Evolutionary conservation across 2,888 invertebrate genomes (phyloP).

Genomic region (Orgyia antiqua): DNA sequence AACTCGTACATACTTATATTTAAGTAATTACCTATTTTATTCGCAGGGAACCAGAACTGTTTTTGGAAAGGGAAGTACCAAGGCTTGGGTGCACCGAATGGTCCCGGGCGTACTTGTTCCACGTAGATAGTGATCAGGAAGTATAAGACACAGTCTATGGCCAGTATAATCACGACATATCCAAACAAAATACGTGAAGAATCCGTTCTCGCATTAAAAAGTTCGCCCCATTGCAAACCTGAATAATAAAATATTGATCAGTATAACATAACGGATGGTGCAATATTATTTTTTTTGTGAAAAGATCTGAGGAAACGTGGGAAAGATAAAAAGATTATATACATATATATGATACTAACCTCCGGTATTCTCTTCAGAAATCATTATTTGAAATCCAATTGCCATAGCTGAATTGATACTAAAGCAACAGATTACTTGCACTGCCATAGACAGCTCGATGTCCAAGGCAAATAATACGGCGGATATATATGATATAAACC

Average conservation of each 20-base stretch:
- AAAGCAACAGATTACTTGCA: slow-evolving; percentile 78
- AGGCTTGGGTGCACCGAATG: slow-evolving; percentile 88
- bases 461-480: slow-evolving; percentile 82
- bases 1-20: too few relatives aligned
- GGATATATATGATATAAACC: slow-evolving; percentile 87
- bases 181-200: slow-evolving; percentile 83
- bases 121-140: slow-evolving; percentile 88
- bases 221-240: slow-evolving; percentile 81
- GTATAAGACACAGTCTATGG: slow-evolving; percentile 84
- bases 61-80: slow-evolving; percentile 88
- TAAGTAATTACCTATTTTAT: slow-evolving; percentile 14
- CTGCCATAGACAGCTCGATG: slow-evolving; percentile 40
- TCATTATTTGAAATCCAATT: slow-evolving; percentile 85
- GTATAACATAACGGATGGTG: neutral
- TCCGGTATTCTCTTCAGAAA: slow-evolving; percentile 84
- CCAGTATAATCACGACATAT: slow-evolving; percentile 83
- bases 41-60: slow-evolving; percentile 70
- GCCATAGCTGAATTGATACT: slow-evolving; percentile 89
- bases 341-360: too few relatives aligned
- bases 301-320: neutral
- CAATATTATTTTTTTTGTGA: neutral
- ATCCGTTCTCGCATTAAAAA: slow-evolving; percentile 81
- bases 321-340: neutral
- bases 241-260: slow-evolving; percentile 1
- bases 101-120: slow-evolving; percentile 91